A percentile compares a stretch with the other conserved stretches of the same genome.
These are phyloP conservation scores for Ophion ventricosus DNA, from an alignment of 2,888 invertebrate genomes.

Conservation along the genomic window DNA sequence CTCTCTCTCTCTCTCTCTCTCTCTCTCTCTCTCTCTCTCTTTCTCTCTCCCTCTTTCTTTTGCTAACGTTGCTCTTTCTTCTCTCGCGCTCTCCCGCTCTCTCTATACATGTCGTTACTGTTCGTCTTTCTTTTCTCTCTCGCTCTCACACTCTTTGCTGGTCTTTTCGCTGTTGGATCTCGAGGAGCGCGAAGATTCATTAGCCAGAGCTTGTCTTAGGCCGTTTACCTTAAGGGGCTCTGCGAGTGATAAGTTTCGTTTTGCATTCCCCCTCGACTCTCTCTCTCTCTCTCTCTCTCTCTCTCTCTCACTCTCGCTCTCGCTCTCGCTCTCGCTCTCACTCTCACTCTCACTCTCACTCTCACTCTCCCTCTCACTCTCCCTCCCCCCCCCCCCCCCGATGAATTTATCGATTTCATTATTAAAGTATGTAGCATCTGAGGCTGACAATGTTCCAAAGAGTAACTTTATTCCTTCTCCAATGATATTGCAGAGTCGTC, in stretches of 20 bases:
- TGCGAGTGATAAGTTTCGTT: slow-evolving; percentile 62
- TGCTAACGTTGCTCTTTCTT: background rate
- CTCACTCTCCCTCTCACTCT: too few relatives aligned
- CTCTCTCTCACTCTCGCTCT: too few relatives aligned
- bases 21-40: background rate
- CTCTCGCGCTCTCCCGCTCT: background rate
- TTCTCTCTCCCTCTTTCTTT: background rate
- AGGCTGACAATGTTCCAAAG: too few relatives aligned
- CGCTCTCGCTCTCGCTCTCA: too few relatives aligned
- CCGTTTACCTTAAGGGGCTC: slow-evolving; percentile 45
- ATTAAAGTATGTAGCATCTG: too few relatives aligned
- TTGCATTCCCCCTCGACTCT: background rate
- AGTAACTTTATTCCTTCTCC: too few relatives aligned
- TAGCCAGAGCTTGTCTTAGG: slow-evolving; percentile 65
- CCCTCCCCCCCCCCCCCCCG: too few relatives aligned
- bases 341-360: too few relatives aligned
- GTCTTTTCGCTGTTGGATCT: slow-evolving; percentile 11
- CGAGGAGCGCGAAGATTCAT: slow-evolving; percentile 63
- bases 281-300: too few relatives aligned
- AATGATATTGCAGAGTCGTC: too few relatives aligned
- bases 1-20: background rate
- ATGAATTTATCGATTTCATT: too few relatives aligned
- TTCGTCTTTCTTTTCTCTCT: slow-evolving; percentile 6
- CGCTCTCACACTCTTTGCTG: background rate
- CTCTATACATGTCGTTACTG: too few relatives aligned